Conservation (phyloP, 64 coral and sea anemone species). For the Dendrophyllia cribrosa region DNA sequence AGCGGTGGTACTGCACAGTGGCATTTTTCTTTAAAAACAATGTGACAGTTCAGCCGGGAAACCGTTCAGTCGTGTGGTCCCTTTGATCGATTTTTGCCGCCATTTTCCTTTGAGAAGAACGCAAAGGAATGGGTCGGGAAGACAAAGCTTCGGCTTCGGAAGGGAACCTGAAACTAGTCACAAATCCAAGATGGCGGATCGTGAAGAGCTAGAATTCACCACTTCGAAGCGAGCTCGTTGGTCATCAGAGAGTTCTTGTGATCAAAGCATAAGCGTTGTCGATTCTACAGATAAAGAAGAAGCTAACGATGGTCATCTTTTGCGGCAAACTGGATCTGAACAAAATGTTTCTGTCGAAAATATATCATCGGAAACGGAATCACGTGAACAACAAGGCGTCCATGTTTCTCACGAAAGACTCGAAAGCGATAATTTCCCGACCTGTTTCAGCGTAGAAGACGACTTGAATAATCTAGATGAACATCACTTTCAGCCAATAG, state of each 20-base stretch:
- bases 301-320: background rate
- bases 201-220: conserved; percentile 8
- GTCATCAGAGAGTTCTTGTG: conserved; percentile 61
- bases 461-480: conserved; percentile 65
- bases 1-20: too few relatives aligned
- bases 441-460: conserved; percentile 90
- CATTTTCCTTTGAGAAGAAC: background rate
- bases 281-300: conserved; percentile 3
- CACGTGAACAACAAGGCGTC: conserved; percentile 83
- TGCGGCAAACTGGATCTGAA: conserved; percentile 1
- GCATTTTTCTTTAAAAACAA: too few relatives aligned
- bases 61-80: too few relatives aligned
- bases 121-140: conserved; percentile 10
- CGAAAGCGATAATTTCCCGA: conserved; percentile 78
- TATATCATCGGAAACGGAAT: background rate
- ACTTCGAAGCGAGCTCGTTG: conserved; percentile 85
- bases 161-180: conserved; percentile 36
- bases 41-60: too few relatives aligned
- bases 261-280: conserved; percentile 4
- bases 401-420: conserved; percentile 50
- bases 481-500: conserved; percentile 89
- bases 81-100: too few relatives aligned
- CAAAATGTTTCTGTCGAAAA: conserved; percentile 13
- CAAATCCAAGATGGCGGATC: conserved; percentile 93
- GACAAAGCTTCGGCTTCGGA: background rate